phyloP scores from a whole-genome alignment of 2,113 vertebrate genomes.

The Pagrus major region DNA sequence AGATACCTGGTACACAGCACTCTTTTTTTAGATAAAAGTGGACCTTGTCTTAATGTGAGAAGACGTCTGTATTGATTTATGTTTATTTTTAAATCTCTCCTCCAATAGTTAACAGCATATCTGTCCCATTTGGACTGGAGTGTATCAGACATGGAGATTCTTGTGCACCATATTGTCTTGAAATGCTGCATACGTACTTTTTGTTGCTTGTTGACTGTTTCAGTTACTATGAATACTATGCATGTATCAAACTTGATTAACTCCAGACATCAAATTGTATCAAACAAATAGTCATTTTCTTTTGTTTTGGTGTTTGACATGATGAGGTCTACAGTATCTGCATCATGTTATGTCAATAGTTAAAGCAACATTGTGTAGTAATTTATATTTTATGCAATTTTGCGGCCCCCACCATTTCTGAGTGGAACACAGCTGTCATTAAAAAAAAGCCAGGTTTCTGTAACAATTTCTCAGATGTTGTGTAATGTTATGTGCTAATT shows the following conservation, averaged over 20 bases:
- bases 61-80: conserved; percentile 30
- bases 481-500: too few species aligned
- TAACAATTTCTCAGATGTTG: too few species aligned
- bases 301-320: too few species aligned
- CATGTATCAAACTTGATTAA: neutral
- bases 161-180: neutral
- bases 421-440: too few species aligned
- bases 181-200: neutral
- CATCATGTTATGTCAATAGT: too few species aligned
- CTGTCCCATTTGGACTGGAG: neutral
- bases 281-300: neutral
- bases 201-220: neutral
- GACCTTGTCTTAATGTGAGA: conserved; percentile 14
- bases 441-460: too few species aligned
- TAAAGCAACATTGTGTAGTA: too few species aligned
- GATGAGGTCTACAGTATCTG: too few species aligned
- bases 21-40: conserved; percentile 12
- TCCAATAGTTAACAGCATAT: conserved; percentile 13
- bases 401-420: too few species aligned
- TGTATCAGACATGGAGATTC: neutral
- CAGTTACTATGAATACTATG: neutral
- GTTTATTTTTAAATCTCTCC: conserved; percentile 38
- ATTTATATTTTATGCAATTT: too few species aligned
- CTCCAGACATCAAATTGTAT: neutral
- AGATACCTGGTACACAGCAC: neutral